Evolutionary conservation across 2,797 vertebrate genomes (phyloP).

Genomic region (Vespertilio murinus): DNA sequence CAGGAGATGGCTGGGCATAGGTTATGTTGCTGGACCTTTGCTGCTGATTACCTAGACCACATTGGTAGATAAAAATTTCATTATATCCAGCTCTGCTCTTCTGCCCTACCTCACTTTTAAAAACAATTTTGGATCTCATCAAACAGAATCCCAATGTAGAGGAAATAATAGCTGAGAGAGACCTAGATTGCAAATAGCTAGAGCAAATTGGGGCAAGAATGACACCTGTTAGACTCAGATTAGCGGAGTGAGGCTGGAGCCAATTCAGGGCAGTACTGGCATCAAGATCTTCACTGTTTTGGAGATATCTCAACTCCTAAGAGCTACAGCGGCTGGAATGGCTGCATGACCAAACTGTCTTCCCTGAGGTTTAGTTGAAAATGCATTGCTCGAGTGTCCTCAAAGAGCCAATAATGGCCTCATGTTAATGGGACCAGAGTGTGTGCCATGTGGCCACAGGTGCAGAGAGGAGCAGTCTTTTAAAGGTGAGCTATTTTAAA

Average conservation of each 20-base stretch:
- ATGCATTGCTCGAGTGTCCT: slow-evolving; percentile 40
- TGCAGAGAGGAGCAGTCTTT: neutral
- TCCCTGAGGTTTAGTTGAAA: slow-evolving; percentile 51
- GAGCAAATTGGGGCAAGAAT: neutral
- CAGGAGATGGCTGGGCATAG: neutral
- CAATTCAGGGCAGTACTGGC: neutral
- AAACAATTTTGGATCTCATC: neutral
- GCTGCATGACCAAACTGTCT: neutral
- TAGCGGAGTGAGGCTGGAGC: neutral
- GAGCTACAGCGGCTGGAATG: neutral
- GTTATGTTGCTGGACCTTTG: slow-evolving; percentile 14
- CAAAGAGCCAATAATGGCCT: neutral
- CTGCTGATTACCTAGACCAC: neutral
- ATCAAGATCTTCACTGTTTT: neutral
- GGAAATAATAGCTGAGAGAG: neutral
- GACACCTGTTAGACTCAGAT: neutral
- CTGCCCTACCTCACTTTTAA: neutral
- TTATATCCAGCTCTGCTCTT: neutral
- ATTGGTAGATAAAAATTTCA: neutral
- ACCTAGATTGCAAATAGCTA: neutral
- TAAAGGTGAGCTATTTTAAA: slow-evolving; percentile 25
- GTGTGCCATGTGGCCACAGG: neutral
- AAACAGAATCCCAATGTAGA: slow-evolving; percentile 24
- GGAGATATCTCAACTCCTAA: neutral
- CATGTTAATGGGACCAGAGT: slow-evolving; percentile 24